Evolutionary conservation across 2,113 vertebrate species (phyloP), one percentile per base, ranked within the genome.

Genomic region (Podarcis cretensis): DNA sequence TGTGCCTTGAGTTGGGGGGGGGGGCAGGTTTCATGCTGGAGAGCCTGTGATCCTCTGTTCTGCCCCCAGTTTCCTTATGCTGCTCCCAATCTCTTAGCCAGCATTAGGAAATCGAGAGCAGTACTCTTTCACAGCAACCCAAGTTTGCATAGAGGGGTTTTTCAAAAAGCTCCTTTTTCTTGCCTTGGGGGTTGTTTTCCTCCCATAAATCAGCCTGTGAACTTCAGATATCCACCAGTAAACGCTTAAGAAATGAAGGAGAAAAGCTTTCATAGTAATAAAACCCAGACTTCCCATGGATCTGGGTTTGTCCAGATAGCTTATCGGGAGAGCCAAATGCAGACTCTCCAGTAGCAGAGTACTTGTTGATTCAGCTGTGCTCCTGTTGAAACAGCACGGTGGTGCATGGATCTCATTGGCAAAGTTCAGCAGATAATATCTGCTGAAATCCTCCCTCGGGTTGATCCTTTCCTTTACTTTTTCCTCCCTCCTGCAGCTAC

Each of bases 251-350:
- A 89, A 79, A 80, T 59, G 81, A 65, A 75, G 30, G 18, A 76
- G 78, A 65, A 91, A 54, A 23, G 35, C 1, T 40, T 77, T 30
- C 43, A n/a, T 78, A 25, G 30, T 75, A 87, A 23, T 54, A 75
- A 84, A 87, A 68, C 30, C 76, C 43, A 40, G 0, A 89, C 21
- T 2, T 92, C 89, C 76, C 87, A 89, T 27, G 1, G 30, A 92
- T 21, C 57, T 77, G 27, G n/a, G 57, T 37, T 37, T 65, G 20
- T 85, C 16, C 13, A 74, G 35, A 77, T 78, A 66, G 13, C 89
- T 90, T 79, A 90, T 76, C 10, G 35, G 23, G 73, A 81, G 86
- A 87, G 57, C 48, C 59, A 73, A 48, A 35, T 81, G 76, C n/a
- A 7, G 20, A 1, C 37, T 89, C 88, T 87, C 80, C 66, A 66